Conservation (phyloP, 2,797 vertebrate genomes). For the Centropyge bicolor region DNA sequence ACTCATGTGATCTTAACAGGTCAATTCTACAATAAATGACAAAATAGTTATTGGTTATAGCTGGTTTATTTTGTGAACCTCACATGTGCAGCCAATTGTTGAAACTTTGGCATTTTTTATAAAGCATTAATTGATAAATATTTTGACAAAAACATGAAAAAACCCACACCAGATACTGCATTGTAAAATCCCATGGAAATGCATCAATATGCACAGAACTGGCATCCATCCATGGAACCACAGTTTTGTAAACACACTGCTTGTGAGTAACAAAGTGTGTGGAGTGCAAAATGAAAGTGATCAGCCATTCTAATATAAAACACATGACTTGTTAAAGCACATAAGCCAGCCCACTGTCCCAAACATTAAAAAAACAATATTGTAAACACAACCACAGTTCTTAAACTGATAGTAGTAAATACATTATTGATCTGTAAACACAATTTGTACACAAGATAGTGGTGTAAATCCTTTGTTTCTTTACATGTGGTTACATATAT, state of each 20-base stretch:
- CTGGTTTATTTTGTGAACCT: constrained; percentile 28
- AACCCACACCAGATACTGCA: constrained; percentile 16
- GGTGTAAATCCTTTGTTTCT: constrained; percentile 49
- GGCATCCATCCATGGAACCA: not conserved
- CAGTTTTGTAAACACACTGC: constrained; percentile 32
- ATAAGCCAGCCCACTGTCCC: not conserved
- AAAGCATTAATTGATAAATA: constrained; percentile 58
- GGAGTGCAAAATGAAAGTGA: constrained; percentile 16
- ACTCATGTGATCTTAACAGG: constrained; percentile 77
- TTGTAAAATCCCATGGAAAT: not conserved
- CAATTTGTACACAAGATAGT: constrained; percentile 43
- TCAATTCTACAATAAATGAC: constrained; percentile 82
- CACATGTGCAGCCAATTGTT: not conserved
- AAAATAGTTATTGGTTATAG: constrained; percentile 55
- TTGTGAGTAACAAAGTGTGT: not conserved
- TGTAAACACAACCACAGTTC: constrained; percentile 37
- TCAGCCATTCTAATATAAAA: constrained; percentile 22
- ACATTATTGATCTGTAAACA: constrained; percentile 53
- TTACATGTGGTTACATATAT: constrained; percentile 14
- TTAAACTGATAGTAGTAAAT: not conserved
- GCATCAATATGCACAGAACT: not conserved
- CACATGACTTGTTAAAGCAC: constrained; percentile 2
- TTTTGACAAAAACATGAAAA: not conserved
- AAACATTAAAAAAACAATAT: not conserved
- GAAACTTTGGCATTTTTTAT: constrained; percentile 7